Percentiles rank a stretch among this genome's conserved stretches.
Conservation (phyloP, 2,888 invertebrate genomes). For the Lysandra bellargus region DNA sequence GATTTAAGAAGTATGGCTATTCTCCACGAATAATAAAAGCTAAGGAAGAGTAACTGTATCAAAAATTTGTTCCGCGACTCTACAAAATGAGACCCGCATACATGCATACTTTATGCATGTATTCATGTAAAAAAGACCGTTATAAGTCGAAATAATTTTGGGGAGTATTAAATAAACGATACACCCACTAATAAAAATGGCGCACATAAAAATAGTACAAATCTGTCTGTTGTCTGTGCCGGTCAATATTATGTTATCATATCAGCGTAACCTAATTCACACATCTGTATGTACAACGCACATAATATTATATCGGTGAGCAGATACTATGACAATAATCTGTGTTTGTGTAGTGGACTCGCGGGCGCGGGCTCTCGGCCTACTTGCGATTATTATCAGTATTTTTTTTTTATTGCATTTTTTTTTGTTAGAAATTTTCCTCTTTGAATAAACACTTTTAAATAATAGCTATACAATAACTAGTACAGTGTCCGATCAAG, state of each 20-base stretch:
- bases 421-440: not conserved
- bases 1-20: no score
- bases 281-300: slow-evolving; percentile 56
- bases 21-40: no score
- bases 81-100: no score
- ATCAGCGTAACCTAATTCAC: slow-evolving; percentile 75
- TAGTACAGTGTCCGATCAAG: no score
- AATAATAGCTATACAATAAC: no score
- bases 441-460: not conserved
- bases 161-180: not conserved
- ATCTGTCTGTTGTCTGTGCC: slow-evolving; percentile 20
- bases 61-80: no score
- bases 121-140: no score
- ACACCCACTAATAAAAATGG: not conserved
- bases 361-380: slow-evolving; percentile 1
- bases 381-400: not conserved
- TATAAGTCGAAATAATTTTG: not conserved
- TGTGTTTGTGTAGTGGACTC: not conserved
- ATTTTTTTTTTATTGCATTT: no score
- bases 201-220: not conserved
- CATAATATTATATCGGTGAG: not conserved
- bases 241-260: slow-evolving; percentile 50
- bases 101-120: no score
- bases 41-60: no score
- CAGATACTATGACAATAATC: slow-evolving; percentile 38